phyloP scores from a whole-genome alignment of 2,888 invertebrate genomes.

The Papilio elwesi region DNA sequence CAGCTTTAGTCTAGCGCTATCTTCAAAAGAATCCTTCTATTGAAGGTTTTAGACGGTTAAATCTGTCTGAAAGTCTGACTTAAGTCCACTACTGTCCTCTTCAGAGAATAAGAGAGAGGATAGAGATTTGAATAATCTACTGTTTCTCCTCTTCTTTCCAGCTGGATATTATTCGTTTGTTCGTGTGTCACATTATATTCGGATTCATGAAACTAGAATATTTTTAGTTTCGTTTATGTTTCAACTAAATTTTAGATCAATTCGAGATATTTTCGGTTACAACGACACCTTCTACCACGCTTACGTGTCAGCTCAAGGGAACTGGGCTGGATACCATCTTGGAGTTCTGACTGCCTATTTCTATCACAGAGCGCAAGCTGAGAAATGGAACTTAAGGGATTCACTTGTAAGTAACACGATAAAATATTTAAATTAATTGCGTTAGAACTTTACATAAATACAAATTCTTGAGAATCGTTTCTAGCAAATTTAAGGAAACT shows the following conservation, averaged over 20 bases:
- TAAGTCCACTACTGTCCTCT: no score
- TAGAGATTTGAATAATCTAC: no score
- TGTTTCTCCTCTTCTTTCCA: background rate
- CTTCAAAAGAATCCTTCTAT: no score
- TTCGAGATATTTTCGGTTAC: conserved; percentile 77
- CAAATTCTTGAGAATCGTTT: no score
- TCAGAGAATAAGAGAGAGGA: no score
- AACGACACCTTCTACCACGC: conserved; percentile 80
- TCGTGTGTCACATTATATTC: background rate
- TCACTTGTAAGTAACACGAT: conserved; percentile 61
- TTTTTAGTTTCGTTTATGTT: conserved; percentile 18
- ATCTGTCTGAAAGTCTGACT: no score
- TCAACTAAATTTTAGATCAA: conserved; percentile 61
- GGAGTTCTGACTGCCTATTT: conserved; percentile 78
- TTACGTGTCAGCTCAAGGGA: conserved; percentile 78
- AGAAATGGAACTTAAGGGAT: conserved; percentile 72
- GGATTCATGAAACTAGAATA: background rate
- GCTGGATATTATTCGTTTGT: background rate
- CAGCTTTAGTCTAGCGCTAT: no score
- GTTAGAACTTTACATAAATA: no score
- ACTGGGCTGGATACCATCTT: conserved; percentile 79
- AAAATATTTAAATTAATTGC: no score
- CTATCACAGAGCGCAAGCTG: conserved; percentile 72
- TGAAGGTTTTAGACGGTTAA: no score
- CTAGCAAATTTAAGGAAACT: no score